Conservation (phyloP, 2,113 vertebrate species). For the Anser cygnoides region DNA sequence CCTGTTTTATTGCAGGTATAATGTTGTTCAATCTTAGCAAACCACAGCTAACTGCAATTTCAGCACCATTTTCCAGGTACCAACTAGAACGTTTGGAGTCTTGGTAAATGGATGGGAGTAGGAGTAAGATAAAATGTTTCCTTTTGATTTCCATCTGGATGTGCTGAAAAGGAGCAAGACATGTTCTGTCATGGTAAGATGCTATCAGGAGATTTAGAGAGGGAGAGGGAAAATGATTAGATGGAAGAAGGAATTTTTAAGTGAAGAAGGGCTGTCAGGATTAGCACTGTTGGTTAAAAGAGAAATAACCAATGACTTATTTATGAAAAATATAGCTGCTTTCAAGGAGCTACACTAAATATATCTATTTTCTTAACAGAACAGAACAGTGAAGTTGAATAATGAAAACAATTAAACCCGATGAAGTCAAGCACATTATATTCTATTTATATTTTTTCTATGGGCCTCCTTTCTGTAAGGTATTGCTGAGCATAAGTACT, state of each 20-base stretch:
- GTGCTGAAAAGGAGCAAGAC: background rate
- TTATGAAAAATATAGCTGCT: background rate
- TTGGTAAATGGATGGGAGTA: constrained; percentile 12
- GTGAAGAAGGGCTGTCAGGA: background rate
- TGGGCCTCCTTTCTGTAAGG: background rate
- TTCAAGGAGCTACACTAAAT: background rate
- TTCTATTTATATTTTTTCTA: background rate
- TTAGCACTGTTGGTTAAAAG: background rate
- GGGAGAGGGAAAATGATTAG: background rate
- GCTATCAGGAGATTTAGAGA: background rate
- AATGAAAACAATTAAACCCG: background rate
- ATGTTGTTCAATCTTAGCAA: background rate
- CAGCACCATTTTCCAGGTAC: fast-evolving
- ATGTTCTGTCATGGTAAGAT: background rate
- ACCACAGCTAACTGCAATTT: background rate
- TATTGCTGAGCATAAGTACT: background rate
- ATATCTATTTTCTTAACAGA: background rate
- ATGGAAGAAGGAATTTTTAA: background rate
- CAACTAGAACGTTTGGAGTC: background rate
- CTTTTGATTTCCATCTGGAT: constrained; percentile 45
- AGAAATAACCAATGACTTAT: background rate
- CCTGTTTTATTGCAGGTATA: background rate
- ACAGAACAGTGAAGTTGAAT: background rate
- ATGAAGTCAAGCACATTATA: background rate
- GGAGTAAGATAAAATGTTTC: constrained; percentile 46